Evolutionary conservation across 2,797 vertebrate species (phyloP).

Genomic region (Kryptolebias ocellatus): DNA sequence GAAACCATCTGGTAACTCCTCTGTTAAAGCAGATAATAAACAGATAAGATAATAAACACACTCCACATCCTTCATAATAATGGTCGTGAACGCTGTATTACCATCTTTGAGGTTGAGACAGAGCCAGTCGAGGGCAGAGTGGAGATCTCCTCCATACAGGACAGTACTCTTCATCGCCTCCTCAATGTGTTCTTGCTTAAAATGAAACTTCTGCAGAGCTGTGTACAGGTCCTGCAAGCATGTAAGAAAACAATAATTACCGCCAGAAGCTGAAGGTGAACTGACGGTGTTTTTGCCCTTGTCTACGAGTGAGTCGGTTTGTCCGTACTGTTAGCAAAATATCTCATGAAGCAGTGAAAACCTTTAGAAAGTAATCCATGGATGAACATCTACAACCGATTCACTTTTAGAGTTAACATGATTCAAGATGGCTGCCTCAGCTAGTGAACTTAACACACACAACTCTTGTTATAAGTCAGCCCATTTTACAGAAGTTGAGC

Average conservation of each 20-base stretch:
- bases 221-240: constrained; percentile 91
- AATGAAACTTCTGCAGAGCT: constrained; percentile 91
- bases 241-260: background rate
- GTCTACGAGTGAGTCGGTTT: no score
- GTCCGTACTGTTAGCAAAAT: no score
- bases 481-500: no score
- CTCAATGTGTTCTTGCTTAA: constrained; percentile 95
- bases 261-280: no score
- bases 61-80: background rate
- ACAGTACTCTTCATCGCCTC: constrained; percentile 97
- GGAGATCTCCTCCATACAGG: constrained; percentile 93
- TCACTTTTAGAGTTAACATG: no score
- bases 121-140: constrained; percentile 97
- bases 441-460: no score
- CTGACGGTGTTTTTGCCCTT: no score
- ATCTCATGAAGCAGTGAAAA: no score
- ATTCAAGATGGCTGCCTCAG: no score
- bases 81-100: constrained; percentile 60
- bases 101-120: constrained; percentile 95
- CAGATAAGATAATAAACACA: background rate
- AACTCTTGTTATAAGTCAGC: no score
- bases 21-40: constrained; percentile 66
- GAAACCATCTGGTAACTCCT: constrained; percentile 94
- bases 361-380: no score
- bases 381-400: no score